These are phyloP conservation scores for Lithodes maja DNA, from an alignment of 2,888 invertebrate species.

Conservation along the genomic window DNA sequence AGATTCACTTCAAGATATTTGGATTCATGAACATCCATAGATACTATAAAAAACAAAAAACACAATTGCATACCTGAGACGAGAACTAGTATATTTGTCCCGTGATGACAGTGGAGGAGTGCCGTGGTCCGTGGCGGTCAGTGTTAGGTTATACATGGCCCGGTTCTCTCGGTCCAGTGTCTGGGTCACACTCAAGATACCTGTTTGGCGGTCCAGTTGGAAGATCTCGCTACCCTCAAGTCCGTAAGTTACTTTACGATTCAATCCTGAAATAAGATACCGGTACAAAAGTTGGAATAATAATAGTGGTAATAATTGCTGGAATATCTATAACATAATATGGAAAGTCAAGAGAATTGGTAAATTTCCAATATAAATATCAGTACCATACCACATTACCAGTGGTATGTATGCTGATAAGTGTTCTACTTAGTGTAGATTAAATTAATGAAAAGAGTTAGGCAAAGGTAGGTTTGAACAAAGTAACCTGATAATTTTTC, in stretches of 20 bases:
- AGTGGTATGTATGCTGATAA: background rate
- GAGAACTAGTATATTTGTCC: conserved; percentile 83
- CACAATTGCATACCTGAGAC: conserved; percentile 78
- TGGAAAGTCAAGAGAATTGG: background rate
- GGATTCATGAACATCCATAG: too few species aligned
- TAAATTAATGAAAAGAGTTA: too few species aligned
- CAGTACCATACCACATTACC: background rate
- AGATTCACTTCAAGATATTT: too few species aligned
- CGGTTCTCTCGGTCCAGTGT: conserved; percentile 90
- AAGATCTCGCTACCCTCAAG: conserved; percentile 84
- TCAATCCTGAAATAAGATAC: conserved; percentile 78
- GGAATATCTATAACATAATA: background rate
- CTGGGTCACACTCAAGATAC: conserved; percentile 88
- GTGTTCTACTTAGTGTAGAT: conserved; percentile 68
- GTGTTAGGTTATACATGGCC: conserved; percentile 87
- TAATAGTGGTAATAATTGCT: too few species aligned
- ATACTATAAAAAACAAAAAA: too few species aligned
- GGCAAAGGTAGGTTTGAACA: too few species aligned
- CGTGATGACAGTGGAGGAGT: conserved; percentile 82
- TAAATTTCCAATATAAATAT: background rate
- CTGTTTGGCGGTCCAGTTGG: conserved; percentile 86
- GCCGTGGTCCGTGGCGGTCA: conserved; percentile 89
- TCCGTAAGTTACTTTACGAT: conserved; percentile 88
- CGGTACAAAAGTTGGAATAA: too few species aligned
- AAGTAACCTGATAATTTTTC: too few species aligned